phyloP scores from a whole-genome alignment of 1,140 invertebrate genomes.

The Dendroctonus valens region DNA sequence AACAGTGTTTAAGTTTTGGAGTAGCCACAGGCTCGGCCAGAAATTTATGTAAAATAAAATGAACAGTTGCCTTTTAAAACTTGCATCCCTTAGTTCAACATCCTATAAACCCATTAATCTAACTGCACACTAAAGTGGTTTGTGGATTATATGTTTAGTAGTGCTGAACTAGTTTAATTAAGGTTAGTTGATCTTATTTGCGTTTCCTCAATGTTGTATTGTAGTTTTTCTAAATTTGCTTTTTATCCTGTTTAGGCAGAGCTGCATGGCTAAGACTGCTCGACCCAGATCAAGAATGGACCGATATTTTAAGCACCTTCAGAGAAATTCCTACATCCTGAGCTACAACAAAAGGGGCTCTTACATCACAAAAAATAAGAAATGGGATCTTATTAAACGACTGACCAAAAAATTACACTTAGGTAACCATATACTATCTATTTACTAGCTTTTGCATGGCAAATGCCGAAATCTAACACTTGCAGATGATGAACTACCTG shows the following conservation, averaged over 20 bases:
- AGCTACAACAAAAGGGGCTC: constrained; percentile 8
- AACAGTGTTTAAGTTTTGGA: neutral
- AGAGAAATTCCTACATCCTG: constrained; percentile 16
- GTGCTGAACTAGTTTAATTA: no score
- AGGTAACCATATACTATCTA: constrained; percentile 4
- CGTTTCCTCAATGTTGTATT: no score
- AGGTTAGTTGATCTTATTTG: constrained; percentile 1
- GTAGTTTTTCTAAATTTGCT: neutral
- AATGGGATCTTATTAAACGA: constrained; percentile 19
- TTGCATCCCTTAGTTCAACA: neutral
- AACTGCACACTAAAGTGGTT: neutral
- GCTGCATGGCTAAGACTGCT: constrained; percentile 15
- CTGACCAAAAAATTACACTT: constrained; percentile 16
- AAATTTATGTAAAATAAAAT: neutral
- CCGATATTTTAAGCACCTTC: constrained; percentile 16
- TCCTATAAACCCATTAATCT: neutral
- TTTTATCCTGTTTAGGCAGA: neutral
- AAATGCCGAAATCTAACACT: neutral
- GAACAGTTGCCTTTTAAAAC: neutral
- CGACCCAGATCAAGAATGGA: constrained; percentile 19
- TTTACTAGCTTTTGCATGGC: neutral
- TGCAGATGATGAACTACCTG: constrained; percentile 15
- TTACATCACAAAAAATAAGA: constrained; percentile 17
- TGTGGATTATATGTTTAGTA: neutral
- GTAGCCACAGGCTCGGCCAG: neutral